These are phyloP conservation scores for Helleia helle DNA, from an alignment of 2,888 invertebrate genomes.

Conservation along the genomic window DNA sequence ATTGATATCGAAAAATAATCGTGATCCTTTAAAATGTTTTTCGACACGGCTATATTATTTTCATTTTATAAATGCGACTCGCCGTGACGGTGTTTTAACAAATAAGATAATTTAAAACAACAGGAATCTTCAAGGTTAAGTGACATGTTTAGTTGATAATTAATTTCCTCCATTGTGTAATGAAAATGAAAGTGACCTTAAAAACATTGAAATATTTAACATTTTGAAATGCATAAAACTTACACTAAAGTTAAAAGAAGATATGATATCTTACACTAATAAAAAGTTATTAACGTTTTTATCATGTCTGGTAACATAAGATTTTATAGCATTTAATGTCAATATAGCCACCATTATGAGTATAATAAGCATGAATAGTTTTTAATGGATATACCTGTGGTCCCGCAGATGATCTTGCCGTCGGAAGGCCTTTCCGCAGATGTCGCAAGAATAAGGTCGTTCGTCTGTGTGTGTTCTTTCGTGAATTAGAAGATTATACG, in stretches of 20 bases:
- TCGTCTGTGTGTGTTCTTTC: constrained; percentile 98
- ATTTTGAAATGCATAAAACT: no score
- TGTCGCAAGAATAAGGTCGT: constrained; percentile 97
- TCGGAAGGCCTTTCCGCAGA: constrained; percentile 97
- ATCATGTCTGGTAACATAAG: no score
- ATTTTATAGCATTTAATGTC: no score
- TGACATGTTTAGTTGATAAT: no score
- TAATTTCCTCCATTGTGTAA: no score
- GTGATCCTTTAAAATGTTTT: constrained; percentile 43
- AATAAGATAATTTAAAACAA: constrained; percentile 23
- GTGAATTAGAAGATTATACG: constrained; percentile 97
- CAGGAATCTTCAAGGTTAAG: background rate
- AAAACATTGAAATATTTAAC: no score
- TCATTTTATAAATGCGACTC: constrained; percentile 45
- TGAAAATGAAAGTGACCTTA: no score
- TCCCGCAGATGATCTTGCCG: constrained; percentile 96
- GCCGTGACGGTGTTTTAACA: constrained; percentile 30
- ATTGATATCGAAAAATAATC: constrained; percentile 61
- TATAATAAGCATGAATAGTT: constrained; percentile 7
- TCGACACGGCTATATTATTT: constrained; percentile 37
- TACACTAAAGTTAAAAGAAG: no score
- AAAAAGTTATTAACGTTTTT: no score
- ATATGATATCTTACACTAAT: no score
- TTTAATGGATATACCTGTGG: constrained; percentile 84
- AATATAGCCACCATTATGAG: no score